A percentile compares a stretch with the other conserved stretches of the same genome.
phyloP scores from a whole-genome alignment of 2,888 invertebrate genomes.

The Drosophila limbata region DNA sequence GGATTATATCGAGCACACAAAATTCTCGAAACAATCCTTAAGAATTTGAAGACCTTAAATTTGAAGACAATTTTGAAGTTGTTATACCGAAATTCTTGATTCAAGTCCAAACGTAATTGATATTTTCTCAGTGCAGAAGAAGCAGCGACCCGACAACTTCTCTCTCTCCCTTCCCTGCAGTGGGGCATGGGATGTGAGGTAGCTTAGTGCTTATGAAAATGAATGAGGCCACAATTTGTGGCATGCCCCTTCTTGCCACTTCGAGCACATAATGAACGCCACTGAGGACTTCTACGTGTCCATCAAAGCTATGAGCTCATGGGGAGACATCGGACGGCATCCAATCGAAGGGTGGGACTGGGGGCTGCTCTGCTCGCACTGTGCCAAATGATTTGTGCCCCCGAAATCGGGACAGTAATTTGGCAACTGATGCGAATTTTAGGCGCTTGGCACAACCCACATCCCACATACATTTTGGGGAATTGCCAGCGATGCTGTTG shows the following conservation, averaged over 20 bases:
- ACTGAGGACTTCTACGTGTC: slow-evolving; percentile 67
- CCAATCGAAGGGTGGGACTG: not conserved
- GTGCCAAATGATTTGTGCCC: slow-evolving; percentile 49
- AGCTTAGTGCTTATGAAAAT: slow-evolving; percentile 59
- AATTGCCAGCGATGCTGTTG: slow-evolving; percentile 38
- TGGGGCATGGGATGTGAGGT: not conserved
- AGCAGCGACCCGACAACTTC: slow-evolving; percentile 11
- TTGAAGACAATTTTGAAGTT: no score
- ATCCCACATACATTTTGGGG: not conserved
- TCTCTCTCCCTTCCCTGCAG: not conserved
- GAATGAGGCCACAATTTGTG: slow-evolving; percentile 59
- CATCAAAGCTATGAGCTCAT: slow-evolving; percentile 31
- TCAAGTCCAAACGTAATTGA: no score
- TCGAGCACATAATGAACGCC: slow-evolving; percentile 52
- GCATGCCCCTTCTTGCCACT: slow-evolving; percentile 1
- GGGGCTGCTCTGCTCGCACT: not conserved
- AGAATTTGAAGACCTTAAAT: no score
- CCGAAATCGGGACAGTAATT: slow-evolving; percentile 43
- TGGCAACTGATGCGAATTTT: slow-evolving; percentile 41
- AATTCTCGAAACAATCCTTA: no score
- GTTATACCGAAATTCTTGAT: no score
- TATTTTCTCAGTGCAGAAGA: not conserved
- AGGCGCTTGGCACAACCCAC: slow-evolving; percentile 10
- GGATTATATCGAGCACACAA: no score
- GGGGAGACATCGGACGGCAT: not conserved